Evolutionary conservation across 2,113 vertebrate genomes (phyloP).

Genomic region (Rhodinocichla rosea): DNA sequence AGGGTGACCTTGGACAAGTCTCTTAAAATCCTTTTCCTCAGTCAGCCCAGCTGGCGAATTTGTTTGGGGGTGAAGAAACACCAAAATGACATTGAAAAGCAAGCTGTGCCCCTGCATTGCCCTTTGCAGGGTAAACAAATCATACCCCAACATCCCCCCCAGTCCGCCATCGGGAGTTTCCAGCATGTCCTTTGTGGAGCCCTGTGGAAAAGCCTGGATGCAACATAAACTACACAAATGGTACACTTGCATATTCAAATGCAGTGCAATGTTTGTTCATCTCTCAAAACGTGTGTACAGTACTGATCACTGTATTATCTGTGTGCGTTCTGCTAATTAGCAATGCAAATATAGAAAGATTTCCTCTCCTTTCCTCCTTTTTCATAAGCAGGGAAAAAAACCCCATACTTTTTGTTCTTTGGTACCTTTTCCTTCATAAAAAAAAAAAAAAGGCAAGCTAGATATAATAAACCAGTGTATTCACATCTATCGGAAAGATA

Average conservation of each 20-base stretch:
- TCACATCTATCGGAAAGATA: constrained; percentile 11
- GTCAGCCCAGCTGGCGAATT: constrained; percentile 56
- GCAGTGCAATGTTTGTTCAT: constrained; percentile 12
- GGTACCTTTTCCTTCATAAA: not conserved
- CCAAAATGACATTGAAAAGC: constrained; percentile 69
- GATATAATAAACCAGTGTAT: constrained; percentile 43
- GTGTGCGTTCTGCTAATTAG: constrained; percentile 20
- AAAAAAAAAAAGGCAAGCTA: not conserved
- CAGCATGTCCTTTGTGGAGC: constrained; percentile 49
- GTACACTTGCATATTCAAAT: constrained; percentile 8
- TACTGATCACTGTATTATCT: constrained; percentile 36
- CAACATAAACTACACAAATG: constrained; percentile 28
- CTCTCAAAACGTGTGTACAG: constrained; percentile 47
- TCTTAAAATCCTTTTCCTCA: constrained; percentile 66
- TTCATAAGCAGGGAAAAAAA: not conserved
- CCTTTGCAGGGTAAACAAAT: constrained; percentile 68
- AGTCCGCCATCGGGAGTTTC: not conserved
- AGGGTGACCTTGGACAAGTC: constrained; percentile 73
- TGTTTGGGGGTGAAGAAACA: constrained; percentile 42
- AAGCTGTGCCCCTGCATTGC: constrained; percentile 53
- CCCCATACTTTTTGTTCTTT: not conserved
- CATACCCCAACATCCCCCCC: constrained; percentile 26
- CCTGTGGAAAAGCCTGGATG: constrained; percentile 58
- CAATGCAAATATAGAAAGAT: constrained; percentile 30
- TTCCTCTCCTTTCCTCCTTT: not conserved